Conservation (phyloP, 2,888 invertebrate species). For the Habrosyne pyritoides region DNA sequence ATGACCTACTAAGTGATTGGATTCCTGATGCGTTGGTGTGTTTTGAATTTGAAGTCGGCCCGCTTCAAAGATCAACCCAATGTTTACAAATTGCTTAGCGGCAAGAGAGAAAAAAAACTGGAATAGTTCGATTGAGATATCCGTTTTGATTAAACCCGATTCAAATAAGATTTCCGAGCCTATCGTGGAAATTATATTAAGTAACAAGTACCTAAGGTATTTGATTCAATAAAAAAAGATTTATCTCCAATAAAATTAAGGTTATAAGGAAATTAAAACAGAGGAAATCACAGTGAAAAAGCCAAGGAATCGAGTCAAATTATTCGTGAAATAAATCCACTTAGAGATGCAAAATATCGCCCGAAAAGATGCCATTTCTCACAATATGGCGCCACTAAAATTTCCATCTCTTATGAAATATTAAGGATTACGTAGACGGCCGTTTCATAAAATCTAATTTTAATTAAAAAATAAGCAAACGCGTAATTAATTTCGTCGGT, state of each 20-base stretch:
- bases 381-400: slow-evolving; percentile 80
- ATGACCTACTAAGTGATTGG: slow-evolving; percentile 83
- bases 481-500: slow-evolving; percentile 70
- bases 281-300: slow-evolving; percentile 40
- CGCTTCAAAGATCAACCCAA: slow-evolving; percentile 62
- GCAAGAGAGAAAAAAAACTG: slow-evolving; percentile 54
- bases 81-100: slow-evolving; percentile 73
- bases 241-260: slow-evolving; percentile 40
- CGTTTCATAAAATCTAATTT: slow-evolving; percentile 76
- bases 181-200: slow-evolving; percentile 28
- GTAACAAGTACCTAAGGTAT: slow-evolving; percentile 14
- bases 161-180: slow-evolving; percentile 44
- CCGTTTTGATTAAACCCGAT: slow-evolving; percentile 52
- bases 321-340: slow-evolving; percentile 68
- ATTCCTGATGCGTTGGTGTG: slow-evolving; percentile 69
- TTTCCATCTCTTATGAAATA: slow-evolving; percentile 81
- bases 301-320: slow-evolving; percentile 62
- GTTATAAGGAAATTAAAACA: slow-evolving; percentile 43
- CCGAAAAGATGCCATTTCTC: slow-evolving; percentile 73
- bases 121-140: slow-evolving; percentile 59
- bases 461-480: slow-evolving; percentile 80
- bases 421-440: slow-evolving; percentile 71
- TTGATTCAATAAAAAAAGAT: slow-evolving; percentile 32
- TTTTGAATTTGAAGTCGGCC: slow-evolving; percentile 70
- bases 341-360: slow-evolving; percentile 75